Evolutionary conservation across 2,113 vertebrate species (phyloP).

Genomic region (Eudyptes chrysolophus): DNA sequence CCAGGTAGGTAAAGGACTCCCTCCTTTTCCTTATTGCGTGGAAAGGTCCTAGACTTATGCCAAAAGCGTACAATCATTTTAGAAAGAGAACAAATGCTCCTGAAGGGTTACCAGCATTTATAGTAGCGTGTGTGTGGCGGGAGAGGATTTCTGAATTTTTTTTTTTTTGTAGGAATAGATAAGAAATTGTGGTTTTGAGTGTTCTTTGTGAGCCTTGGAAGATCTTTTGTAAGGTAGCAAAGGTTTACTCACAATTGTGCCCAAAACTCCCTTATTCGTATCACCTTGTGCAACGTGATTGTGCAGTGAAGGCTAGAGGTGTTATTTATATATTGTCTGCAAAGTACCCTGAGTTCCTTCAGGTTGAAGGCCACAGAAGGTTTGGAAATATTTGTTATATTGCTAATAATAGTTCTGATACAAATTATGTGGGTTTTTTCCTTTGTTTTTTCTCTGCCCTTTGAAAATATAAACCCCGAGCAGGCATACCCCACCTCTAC

Average conservation of each 20-base stretch:
- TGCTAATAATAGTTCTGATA: neutral
- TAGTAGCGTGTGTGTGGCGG: neutral
- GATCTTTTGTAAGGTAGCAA: neutral
- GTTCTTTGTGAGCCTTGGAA: neutral
- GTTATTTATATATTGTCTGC: neutral
- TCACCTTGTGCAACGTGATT: neutral
- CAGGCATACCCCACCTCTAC: neutral
- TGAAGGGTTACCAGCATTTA: neutral
- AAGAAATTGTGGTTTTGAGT: neutral
- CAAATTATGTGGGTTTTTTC: neutral
- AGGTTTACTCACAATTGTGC: neutral
- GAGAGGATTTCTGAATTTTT: neutral
- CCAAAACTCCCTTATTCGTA: neutral
- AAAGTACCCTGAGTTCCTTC: neutral
- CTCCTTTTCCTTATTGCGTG: neutral
- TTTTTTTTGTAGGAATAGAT: neutral
- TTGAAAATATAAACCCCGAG: neutral
- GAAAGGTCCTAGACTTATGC: neutral
- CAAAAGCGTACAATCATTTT: neutral
- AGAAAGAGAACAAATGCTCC: neutral
- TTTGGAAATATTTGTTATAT: neutral
- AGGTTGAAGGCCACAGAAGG: neutral
- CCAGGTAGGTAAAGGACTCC: conserved; percentile 28
- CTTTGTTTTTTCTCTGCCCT: neutral
- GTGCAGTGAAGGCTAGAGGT: neutral